Evolutionary conservation across 2,888 invertebrate genomes (phyloP), one percentile per base, ranked within the genome.

Genomic region (Chymomyza amoena): DNA sequence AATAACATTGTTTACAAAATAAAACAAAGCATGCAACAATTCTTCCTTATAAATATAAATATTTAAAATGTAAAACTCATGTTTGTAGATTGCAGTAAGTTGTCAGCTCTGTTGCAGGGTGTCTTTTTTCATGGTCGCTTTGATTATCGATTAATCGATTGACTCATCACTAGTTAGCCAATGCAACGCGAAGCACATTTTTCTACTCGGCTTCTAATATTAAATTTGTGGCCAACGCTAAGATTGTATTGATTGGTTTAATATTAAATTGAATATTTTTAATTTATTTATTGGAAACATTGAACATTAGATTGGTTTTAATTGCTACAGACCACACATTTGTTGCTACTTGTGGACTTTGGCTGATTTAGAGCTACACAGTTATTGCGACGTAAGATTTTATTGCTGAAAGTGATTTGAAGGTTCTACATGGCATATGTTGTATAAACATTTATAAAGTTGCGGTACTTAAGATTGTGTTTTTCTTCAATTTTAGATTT

Each of bases 121-220:
- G 18, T 5, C 15, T n/a, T 18, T 9, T 51, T 36, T 36, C 25
- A 36, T 36, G 36, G 36, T 36, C 39, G 39, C 45, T 54, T 10
- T 36, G 51, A 57, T 6, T 70, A 78, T 80, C 84, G 84, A 73
- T 75, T 78, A 36, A 45, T 45, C n/a, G 20, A n/a, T 28, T 69
- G 67, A 6, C 72, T 79, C 75, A 36, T 10, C 77, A 28, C 9
- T 57, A 25, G 59, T 62, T 15, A 56, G 56, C 45, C 60, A 75
- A 64, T 63, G 15, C 39, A 56, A 70, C 82, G 80, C 76, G 76
- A 70, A 72, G 52, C 84, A 84, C 84, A 78, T 84, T 81, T 81
- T 68, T 67, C 66, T 13, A 45, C 59, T 32, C n/a, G 6, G 59
- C 59, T 59, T 59, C 59, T 59, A 13, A 45, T 2, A 2, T 15